Evolutionary conservation across 2,113 vertebrate genomes (phyloP).

Genomic region (Pampusana beccarii): DNA sequence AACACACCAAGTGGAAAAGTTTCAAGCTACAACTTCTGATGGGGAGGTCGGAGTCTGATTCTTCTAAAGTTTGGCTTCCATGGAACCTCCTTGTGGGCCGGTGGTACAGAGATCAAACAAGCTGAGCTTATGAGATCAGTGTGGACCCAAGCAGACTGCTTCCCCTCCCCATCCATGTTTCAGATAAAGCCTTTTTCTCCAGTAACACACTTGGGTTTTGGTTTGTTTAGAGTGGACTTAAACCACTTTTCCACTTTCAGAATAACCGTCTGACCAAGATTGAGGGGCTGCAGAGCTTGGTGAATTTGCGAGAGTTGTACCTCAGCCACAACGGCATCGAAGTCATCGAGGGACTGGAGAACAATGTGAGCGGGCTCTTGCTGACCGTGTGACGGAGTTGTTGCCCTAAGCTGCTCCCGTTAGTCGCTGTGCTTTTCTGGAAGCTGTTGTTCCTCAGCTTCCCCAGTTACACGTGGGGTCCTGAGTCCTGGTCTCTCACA

Average conservation of each 20-base stretch:
- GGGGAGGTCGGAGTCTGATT: neutral
- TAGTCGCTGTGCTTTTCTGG: neutral
- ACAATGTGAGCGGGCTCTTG: conserved; percentile 83
- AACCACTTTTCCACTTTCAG: conserved; percentile 67
- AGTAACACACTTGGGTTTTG: fast-evolving
- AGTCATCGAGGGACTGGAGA: conserved; percentile 96
- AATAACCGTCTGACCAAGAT: conserved; percentile 98
- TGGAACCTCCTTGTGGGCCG: neutral
- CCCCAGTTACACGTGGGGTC: neutral
- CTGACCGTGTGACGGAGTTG: fast-evolving
- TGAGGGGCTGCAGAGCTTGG: conserved; percentile 90
- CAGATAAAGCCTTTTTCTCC: neutral
- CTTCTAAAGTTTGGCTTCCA: neutral
- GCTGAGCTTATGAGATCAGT: neutral
- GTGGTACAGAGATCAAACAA: neutral
- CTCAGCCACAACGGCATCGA: conserved; percentile 98
- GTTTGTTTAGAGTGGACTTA: neutral
- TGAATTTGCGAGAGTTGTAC: conserved; percentile 92
- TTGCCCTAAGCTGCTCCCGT: neutral
- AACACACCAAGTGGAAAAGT: neutral
- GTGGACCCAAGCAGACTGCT: neutral
- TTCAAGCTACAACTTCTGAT: neutral
- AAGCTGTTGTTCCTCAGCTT: neutral
- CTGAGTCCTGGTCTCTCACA: too few relatives aligned
- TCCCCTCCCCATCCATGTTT: neutral